A percentile compares a stretch with the other conserved stretches of the same genome.
Evolutionary conservation across 2,888 invertebrate species (phyloP).

Genomic region (Tetanocera ferruginea): DNA sequence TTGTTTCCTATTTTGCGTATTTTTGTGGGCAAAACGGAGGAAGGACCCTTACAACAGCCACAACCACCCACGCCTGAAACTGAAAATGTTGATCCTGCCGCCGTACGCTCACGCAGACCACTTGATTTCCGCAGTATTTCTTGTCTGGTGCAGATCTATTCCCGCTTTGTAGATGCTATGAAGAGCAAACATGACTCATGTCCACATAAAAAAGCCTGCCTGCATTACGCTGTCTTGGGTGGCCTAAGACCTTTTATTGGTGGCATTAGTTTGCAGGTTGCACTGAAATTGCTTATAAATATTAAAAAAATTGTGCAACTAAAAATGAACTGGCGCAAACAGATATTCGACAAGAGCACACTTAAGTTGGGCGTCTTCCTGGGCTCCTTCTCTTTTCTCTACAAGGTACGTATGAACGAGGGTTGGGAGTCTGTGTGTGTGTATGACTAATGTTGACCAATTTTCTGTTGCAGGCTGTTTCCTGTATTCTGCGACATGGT

Average conservation of each 20-base stretch:
- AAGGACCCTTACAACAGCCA: constrained; percentile 59
- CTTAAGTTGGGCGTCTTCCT: constrained; percentile 78
- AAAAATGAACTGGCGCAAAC: constrained; percentile 71
- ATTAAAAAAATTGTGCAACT: constrained; percentile 72
- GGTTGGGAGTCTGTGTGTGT: not conserved
- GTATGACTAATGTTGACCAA: too few relatives aligned
- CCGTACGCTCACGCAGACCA: constrained; percentile 45
- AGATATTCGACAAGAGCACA: constrained; percentile 73
- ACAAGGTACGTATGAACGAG: constrained; percentile 72
- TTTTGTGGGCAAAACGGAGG: constrained; percentile 76
- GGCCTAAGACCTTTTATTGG: constrained; percentile 74
- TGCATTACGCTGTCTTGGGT: constrained; percentile 72
- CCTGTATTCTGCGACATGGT: constrained; percentile 77
- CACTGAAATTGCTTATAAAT: constrained; percentile 74
- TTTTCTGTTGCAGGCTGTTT: constrained; percentile 72
- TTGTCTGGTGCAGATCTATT: constrained; percentile 61
- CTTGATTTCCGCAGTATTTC: constrained; percentile 55
- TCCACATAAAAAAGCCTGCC: constrained; percentile 75
- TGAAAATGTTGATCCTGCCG: not conserved
- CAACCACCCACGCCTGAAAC: not conserved
- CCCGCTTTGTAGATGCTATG: constrained; percentile 66
- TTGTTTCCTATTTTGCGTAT: constrained; percentile 77
- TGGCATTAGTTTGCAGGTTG: constrained; percentile 76
- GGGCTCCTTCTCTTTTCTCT: constrained; percentile 78
- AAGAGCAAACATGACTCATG: constrained; percentile 72